phyloP scores from a whole-genome alignment of 2,113 vertebrate species.

The Coracopsis vasa region DNA sequence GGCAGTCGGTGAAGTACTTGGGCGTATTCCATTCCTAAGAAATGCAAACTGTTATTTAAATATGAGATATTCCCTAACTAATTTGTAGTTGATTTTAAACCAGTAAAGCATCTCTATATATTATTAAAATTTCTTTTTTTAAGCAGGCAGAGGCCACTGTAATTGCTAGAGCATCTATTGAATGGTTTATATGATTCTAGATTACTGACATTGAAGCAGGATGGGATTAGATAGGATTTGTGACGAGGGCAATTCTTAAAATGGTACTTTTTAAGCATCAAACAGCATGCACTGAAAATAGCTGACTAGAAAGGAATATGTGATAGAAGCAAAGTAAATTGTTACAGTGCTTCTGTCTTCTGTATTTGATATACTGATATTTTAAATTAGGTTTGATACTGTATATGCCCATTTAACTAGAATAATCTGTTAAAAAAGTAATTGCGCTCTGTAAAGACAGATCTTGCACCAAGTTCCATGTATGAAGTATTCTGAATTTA shows the following conservation, averaged over 20 bases:
- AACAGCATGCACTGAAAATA: background rate
- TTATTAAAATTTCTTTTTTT: background rate
- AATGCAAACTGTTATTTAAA: background rate
- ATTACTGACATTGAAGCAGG: background rate
- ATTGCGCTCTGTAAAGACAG: background rate
- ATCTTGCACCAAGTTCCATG: background rate
- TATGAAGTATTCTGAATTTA: background rate
- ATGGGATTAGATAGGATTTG: background rate
- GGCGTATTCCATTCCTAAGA: background rate
- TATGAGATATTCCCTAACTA: background rate
- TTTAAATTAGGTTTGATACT: background rate
- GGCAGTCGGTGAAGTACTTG: background rate
- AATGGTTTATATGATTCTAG: background rate
- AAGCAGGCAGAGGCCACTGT: background rate
- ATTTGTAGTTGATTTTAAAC: background rate
- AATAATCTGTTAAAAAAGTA: background rate
- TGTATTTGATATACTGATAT: background rate
- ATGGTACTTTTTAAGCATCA: rapidly evolving
- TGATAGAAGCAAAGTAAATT: background rate
- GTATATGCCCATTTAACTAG: background rate
- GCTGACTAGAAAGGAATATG: background rate
- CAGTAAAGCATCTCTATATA: background rate
- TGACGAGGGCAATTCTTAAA: background rate
- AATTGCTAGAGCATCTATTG: background rate
- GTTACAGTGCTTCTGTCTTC: background rate